Base-by-base conservation (phyloP, 2,113 vertebrate genomes). In the Anser cygnoides region DNA sequence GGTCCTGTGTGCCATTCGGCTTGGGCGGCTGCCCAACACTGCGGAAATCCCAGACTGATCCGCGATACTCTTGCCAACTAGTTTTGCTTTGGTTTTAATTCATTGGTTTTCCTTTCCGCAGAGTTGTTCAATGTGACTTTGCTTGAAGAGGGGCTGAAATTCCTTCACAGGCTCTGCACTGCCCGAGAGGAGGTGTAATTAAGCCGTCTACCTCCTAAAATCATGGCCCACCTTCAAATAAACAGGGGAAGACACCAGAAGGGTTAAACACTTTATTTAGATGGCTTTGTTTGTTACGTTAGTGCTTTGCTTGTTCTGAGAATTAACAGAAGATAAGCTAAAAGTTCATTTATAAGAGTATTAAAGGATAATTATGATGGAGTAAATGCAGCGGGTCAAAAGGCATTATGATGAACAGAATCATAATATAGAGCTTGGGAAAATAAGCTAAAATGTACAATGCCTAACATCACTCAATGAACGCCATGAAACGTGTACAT, bases 341-440 rank as follows among this genome's bases (percentile, higher is more conserved):
- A 97, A 98, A 98, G 98, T 98, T 98, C 97, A 97, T 98, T 98
- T 97, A 97, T 98, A 98, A 98, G 98, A 98, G 98, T 98, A 98
- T 98, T 98, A 98, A 98, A 98, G 98, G 98, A 98, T 98, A 98
- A 98, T 98, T 98, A 98, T 98, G 98, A 98, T 98, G 97, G 97
- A 98, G 97, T 98, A 97, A 98, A 98, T 98, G 98, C 98, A 98
- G 97, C 84, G 89, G 97, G 98, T 98, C 97, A 97, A 98, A 97
- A 98, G 95, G 98, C 97, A 98, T 98, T 98, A 98, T 96, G 98
- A 95, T 98, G 97, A 95, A 97, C 96, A 96, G 97, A 98, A 96
- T 96, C 97, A 95, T 89, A 97, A 97, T 97, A 97, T 96, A 97
- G 91, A 92, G 96, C 96, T 97, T 91, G 94, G 96, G 80, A 91